Percentiles rank a stretch among this genome's conserved stretches.
phyloP scores from a whole-genome alignment of 2,888 invertebrate genomes.

The Geotrupes spiniger region DNA sequence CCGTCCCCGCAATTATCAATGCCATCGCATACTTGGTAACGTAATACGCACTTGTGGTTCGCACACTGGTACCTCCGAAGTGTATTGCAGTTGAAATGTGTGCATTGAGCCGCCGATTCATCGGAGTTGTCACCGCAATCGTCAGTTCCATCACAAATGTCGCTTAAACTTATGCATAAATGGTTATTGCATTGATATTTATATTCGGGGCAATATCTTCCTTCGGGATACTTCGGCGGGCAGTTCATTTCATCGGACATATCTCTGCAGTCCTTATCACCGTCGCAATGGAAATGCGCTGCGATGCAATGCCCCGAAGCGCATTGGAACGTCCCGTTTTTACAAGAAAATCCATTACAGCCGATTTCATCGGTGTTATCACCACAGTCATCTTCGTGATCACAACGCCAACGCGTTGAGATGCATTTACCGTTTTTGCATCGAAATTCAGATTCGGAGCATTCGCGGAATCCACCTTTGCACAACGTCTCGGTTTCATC shows the following conservation, averaged over 20 bases:
- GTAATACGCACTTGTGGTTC: slow-evolving; percentile 74
- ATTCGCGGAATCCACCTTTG: slow-evolving; percentile 79
- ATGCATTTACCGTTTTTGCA: slow-evolving; percentile 89
- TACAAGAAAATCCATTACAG: slow-evolving; percentile 81
- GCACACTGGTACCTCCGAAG: slow-evolving; percentile 49
- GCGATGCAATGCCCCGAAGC: slow-evolving; percentile 91
- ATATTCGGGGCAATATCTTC: slow-evolving; percentile 83
- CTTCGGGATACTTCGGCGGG: slow-evolving; percentile 82
- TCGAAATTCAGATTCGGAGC: slow-evolving; percentile 86
- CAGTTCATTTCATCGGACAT: slow-evolving; percentile 89
- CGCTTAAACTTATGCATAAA: slow-evolving; percentile 84
- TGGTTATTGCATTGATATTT: slow-evolving; percentile 92
- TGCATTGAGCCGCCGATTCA: slow-evolving; percentile 77
- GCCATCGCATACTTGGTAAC: slow-evolving; percentile 87
- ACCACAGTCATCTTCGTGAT: slow-evolving; percentile 95
- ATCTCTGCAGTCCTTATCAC: slow-evolving; percentile 84
- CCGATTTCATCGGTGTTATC: slow-evolving; percentile 88
- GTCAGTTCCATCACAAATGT: slow-evolving; percentile 90
- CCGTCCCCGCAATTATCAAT: slow-evolving; percentile 93
- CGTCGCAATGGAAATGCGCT: slow-evolving; percentile 83
- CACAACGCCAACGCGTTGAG: slow-evolving; percentile 90
- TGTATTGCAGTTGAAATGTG: slow-evolving; percentile 82
- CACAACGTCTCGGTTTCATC: slow-evolving; percentile 84
- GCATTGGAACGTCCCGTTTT: slow-evolving; percentile 90
- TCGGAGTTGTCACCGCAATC: slow-evolving; percentile 92